These are phyloP conservation scores for Takifugu rubripes DNA, from an alignment of 2,797 vertebrate genomes.

Conservation along the genomic window DNA sequence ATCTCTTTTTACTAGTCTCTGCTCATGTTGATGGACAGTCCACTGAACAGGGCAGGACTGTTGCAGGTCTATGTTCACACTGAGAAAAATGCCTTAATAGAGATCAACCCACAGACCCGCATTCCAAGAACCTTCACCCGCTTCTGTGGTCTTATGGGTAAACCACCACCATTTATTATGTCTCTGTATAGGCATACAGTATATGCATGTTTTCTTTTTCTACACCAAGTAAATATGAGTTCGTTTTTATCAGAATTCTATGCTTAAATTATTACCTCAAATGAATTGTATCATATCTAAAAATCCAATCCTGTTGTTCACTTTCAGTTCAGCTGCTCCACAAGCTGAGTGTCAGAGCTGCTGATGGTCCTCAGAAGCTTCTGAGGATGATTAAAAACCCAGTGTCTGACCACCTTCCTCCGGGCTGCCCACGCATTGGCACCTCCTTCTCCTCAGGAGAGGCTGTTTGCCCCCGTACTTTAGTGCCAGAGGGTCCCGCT, in stretches of 20 bases:
- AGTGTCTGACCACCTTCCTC: conserved; percentile 90
- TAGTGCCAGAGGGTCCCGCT: conserved; percentile 85
- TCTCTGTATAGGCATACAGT: not conserved
- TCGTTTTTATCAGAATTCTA: too few relatives aligned
- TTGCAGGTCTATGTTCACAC: conserved; percentile 96
- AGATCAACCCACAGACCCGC: conserved; percentile 95
- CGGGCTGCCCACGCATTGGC: conserved; percentile 86
- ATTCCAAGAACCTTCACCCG: conserved; percentile 94
- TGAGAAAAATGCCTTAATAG: conserved; percentile 90
- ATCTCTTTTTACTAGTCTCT: conserved; percentile 65
- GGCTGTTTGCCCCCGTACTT: conserved; percentile 72
- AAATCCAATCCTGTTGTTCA: not conserved
- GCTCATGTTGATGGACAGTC: conserved; percentile 97
- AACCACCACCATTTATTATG: conserved; percentile 6
- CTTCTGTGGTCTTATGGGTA: conserved; percentile 98
- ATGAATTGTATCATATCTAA: not conserved
- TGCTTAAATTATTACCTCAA: too few relatives aligned
- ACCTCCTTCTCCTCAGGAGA: conserved; percentile 85
- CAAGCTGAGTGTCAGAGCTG: conserved; percentile 92
- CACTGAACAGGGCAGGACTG: conserved; percentile 91
- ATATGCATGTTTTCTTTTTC: not conserved
- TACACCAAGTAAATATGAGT: not conserved
- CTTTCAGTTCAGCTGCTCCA: conserved; percentile 92
- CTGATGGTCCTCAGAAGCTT: conserved; percentile 91
- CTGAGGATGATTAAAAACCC: conserved; percentile 94